Base-by-base conservation (phyloP, 1,140 invertebrate species). In the Amphibalanus amphitrite region DNA sequence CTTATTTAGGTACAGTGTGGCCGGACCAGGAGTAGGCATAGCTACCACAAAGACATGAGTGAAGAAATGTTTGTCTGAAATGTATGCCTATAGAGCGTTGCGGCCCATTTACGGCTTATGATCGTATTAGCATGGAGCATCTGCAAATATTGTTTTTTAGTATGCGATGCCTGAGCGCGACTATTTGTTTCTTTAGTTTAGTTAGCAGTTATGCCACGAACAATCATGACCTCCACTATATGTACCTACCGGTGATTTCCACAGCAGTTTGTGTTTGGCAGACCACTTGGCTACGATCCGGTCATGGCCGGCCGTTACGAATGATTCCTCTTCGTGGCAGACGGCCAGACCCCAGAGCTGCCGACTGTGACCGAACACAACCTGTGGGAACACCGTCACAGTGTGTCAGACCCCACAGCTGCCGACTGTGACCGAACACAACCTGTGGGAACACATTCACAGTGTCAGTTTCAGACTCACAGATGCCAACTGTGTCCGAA, bases 301-400 rank as follows among this genome's bases (percentile, higher is more conserved):
- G 80, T 98, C 95, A 74, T 93, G 89, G 0, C 92, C 93, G 38
- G 92, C 93, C 23, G 93, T 96, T 13, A 93, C 89, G 79, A 96
- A 95, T 74, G 93, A 85, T 79, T 93, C 91, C 76, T 95, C 91
- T 76, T 91, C 88, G 0, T 92, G 92, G 82, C 95, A 92, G 3
- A 89, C 88, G 8, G 93, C 91, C 47, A 97, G 79, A 10, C 91
- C 93, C 87, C 91, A 91, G 23, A 98, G 81, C 80, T 94, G 91
- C 74, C 92, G 87, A 65, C 89, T 88, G 80, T 98, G 95, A 3
- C 94, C 93, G 76, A 92, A 92, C 67, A 92, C 86, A n/a, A 92
- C 86, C 88, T 91, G 75, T 28, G n/a, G n/a, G n/a, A n/a, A 17
- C 6, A 38, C 17, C 28, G 77, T 17, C 38, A 38, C 38, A 38